These are phyloP conservation scores for Crotalus tigris DNA, from an alignment of 2,113 vertebrate genomes.

Conservation along the genomic window DNA sequence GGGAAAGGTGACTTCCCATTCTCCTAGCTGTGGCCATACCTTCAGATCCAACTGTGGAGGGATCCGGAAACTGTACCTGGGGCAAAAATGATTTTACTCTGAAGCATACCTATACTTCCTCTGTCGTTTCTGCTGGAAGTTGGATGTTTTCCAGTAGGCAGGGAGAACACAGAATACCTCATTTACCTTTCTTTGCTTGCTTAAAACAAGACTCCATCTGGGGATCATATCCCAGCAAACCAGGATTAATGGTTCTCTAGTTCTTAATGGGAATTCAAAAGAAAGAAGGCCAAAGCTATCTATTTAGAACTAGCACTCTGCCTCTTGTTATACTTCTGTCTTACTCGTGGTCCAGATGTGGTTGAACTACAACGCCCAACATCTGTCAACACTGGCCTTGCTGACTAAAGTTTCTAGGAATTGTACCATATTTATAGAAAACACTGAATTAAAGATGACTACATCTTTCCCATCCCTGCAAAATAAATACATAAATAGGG, in stretches of 20 bases:
- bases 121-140: background rate
- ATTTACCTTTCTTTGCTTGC: background rate
- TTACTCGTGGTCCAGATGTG: background rate
- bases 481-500: background rate
- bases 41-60: conserved; percentile 82
- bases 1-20: conserved; percentile 85
- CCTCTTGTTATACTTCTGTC: background rate
- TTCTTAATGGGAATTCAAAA: background rate
- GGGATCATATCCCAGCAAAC: background rate
- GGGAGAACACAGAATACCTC: background rate
- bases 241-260: background rate
- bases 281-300: background rate
- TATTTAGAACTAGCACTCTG: background rate
- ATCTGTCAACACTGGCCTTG: background rate
- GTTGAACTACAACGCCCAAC: background rate
- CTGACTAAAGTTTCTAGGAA: background rate
- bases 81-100: background rate
- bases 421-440: background rate
- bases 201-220: background rate
- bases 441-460: background rate
- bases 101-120: rapidly evolving
- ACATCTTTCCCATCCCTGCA: background rate
- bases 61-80: conserved; percentile 85
- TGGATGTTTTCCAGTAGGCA: background rate
- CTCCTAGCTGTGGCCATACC: conserved; percentile 82